Conservation (phyloP, 1,140 invertebrate genomes). For the Metopolophium dirhodum region DNA sequence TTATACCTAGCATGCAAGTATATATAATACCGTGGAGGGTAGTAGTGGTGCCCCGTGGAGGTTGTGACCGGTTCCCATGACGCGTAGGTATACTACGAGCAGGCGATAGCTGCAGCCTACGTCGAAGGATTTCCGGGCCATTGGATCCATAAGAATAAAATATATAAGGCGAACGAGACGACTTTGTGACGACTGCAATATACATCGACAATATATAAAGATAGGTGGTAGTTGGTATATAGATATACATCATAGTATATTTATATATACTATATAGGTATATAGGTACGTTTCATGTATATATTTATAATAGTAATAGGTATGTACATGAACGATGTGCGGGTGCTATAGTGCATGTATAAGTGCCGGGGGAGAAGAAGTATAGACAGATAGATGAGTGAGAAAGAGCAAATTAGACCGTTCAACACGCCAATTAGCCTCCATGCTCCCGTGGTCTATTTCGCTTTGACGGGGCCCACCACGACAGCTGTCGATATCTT, state of each 20-base stretch:
- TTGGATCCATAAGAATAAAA: constrained; percentile 37
- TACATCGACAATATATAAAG: too few species aligned
- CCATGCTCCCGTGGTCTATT: constrained; percentile 32
- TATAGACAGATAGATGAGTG: background rate
- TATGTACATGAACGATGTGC: background rate
- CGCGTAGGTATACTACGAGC: background rate
- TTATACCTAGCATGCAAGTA: background rate
- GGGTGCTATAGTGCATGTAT: background rate
- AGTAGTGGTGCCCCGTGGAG: background rate
- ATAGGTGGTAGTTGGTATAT: too few species aligned
- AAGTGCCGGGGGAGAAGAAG: background rate
- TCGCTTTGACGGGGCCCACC: constrained; percentile 7
- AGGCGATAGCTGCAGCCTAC: background rate
- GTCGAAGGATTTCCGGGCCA: constrained; percentile 47
- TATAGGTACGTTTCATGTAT: background rate
- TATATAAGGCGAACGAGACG: constrained; percentile 5
- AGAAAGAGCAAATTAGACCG: constrained; percentile 19
- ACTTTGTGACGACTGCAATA: background rate
- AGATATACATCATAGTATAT: background rate
- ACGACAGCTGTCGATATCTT: constrained; percentile 26
- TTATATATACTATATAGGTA: background rate
- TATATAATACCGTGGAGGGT: background rate
- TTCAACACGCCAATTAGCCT: constrained; percentile 47
- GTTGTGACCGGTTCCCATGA: constrained; percentile 48
- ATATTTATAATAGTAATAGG: background rate